Percentiles rank a stretch among this genome's conserved stretches.
Evolutionary conservation across 2,797 vertebrate species (phyloP).

Genomic region (Rhadinocentrus ornatus): DNA sequence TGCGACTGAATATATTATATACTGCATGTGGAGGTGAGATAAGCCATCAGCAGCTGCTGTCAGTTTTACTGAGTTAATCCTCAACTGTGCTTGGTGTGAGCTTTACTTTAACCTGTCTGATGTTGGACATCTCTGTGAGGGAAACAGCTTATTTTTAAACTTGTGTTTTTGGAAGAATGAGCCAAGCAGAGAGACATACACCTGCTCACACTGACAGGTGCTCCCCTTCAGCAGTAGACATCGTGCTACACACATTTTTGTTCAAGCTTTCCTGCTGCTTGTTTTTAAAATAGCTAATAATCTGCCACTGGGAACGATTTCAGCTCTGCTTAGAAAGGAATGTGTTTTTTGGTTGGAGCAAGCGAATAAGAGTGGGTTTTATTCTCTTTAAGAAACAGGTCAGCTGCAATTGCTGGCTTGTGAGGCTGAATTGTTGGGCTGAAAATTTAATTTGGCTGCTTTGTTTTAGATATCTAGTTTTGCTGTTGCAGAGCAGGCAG

Average conservation of each 20-base stretch:
- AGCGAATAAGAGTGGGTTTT: constrained; percentile 21
- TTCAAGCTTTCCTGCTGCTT: constrained; percentile 16
- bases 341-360: constrained; percentile 21
- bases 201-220: constrained; percentile 68
- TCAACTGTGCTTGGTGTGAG: constrained; percentile 39
- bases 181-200: constrained; percentile 42
- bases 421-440: constrained; percentile 33
- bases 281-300: constrained; percentile 24
- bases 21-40: neutral
- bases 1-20: neutral
- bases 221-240: constrained; percentile 7
- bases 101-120: constrained; percentile 38
- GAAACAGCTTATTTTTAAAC: constrained; percentile 50
- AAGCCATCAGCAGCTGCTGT: constrained; percentile 2
- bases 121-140: constrained; percentile 33
- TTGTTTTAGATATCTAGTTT: constrained; percentile 19
- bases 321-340: constrained; percentile 14
- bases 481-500: constrained; percentile 24
- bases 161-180: constrained; percentile 28
- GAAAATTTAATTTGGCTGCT: constrained; percentile 36
- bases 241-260: neutral
- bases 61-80: constrained; percentile 32
- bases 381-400: constrained; percentile 21
- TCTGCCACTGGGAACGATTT: constrained; percentile 23
- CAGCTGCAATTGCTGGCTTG: constrained; percentile 33